Evolutionary conservation across 2,888 invertebrate genomes (phyloP), one percentile per base, ranked within the genome.

Genomic region (Pardosa pseudoannulata): DNA sequence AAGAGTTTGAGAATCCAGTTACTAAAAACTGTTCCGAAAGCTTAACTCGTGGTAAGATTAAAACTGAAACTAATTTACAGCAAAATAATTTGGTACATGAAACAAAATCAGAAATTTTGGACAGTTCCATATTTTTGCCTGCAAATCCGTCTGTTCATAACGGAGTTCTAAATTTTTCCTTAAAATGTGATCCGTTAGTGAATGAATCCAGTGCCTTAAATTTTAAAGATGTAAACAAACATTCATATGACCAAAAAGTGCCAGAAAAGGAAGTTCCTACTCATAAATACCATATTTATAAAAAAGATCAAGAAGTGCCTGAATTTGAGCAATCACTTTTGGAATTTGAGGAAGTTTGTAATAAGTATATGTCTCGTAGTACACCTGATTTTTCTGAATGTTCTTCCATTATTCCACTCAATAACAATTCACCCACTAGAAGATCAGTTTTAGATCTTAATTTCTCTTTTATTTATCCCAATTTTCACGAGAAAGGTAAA

Each of bases 401-500:
- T 46, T 11, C 9, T 46, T 46, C 16, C 16, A 56, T 6, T 23
- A 56, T 56, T 56, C 56, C 56, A 16, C 16, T 11, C 16, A 0
- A 56, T 11, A 23, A 16, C 23, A 5, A 56, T 56, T 56, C 56
- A 6, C 56, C 56, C 7, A 67, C 31, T 19, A 32, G 23, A 23
- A 16, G 29, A 41, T 72, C 72, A 0, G 46, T 65, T 16, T 27
- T 79, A 16, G 39, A 72, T 50, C 16, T 64, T 0, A 65, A 65
- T 27, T 1, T 13, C n/a, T n/a, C 72, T 23, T 6, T 72, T 23
- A 72, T 41, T 46, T 27, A 32, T n/a, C 70, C 29, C 0, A 32
- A 70, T 16, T 7, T 46, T 16, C 46, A 7, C 9, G 16, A 46
- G 16, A 46, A 46, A 16, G 9, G 9, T 16, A 16, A 16, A 11